phyloP scores from a whole-genome alignment of 1,140 invertebrate genomes.

The Micrasema minimum region DNA sequence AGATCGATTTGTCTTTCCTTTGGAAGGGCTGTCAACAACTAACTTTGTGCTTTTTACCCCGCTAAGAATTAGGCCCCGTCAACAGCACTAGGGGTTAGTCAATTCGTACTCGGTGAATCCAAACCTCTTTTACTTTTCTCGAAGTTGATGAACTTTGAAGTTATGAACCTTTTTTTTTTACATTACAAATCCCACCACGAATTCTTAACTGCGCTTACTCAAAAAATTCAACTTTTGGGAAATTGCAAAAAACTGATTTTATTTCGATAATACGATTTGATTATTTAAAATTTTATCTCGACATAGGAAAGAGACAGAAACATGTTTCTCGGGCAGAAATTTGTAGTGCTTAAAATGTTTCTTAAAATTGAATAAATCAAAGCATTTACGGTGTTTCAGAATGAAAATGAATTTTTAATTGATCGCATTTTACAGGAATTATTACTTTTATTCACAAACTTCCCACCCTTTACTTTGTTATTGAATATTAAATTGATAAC shows the following conservation, averaged over 20 bases:
- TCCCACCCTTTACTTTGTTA: constrained; percentile 14
- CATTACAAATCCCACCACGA: too few relatives aligned
- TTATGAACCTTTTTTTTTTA: background rate
- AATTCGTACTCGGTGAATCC: background rate
- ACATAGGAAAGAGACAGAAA: too few relatives aligned
- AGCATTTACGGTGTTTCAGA: too few relatives aligned
- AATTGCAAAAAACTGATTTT: too few relatives aligned
- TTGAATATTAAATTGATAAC: constrained; percentile 16
- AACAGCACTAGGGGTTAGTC: background rate
- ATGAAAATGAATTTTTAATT: background rate
- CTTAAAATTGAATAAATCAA: too few relatives aligned
- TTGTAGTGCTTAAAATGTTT: too few relatives aligned
- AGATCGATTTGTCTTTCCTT: constrained; percentile 21
- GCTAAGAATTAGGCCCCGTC: background rate
- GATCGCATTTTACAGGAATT: background rate
- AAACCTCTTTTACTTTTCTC: background rate
- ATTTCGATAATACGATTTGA: too few relatives aligned
- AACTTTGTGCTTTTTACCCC: background rate
- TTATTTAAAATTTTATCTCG: too few relatives aligned
- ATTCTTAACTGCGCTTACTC: too few relatives aligned
- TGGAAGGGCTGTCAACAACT: constrained; percentile 20
- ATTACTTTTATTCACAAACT: background rate
- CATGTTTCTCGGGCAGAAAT: too few relatives aligned
- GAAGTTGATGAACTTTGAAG: background rate
- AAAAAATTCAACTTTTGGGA: too few relatives aligned